These are phyloP conservation scores for Oncorhynchus mykiss DNA, from an alignment of 2,113 vertebrate species.

Conservation along the genomic window DNA sequence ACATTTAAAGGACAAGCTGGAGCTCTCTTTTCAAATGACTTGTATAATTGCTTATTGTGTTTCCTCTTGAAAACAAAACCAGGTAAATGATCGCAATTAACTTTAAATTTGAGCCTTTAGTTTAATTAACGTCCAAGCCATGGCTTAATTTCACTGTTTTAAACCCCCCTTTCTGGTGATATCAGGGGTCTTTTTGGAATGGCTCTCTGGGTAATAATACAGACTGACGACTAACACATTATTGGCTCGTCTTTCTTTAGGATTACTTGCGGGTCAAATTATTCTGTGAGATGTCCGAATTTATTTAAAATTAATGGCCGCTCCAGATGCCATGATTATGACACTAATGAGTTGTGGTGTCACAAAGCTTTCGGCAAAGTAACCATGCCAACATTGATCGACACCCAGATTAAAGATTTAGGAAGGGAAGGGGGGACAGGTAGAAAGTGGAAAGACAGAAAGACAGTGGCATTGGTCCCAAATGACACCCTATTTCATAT, in stretches of 20 bases:
- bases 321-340: neutral
- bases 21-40: slow-evolving; percentile 27
- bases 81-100: slow-evolving; percentile 41
- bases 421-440: no score
- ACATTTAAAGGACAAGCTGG: slow-evolving; percentile 1
- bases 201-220: neutral
- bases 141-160: neutral
- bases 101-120: slow-evolving; percentile 22
- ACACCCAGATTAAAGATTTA: no score
- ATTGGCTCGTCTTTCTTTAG: neutral
- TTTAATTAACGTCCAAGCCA: neutral
- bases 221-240: neutral
- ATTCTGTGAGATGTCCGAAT: neutral
- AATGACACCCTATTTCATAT: no score
- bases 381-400: no score
- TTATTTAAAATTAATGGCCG: neutral
- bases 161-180: neutral
- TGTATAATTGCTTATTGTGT: slow-evolving; percentile 19
- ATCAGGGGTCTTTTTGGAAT: neutral
- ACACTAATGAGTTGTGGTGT: neutral
- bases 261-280: neutral
- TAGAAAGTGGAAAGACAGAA: no score
- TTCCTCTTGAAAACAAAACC: slow-evolving; percentile 15
- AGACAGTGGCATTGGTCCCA: no score
- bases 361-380: no score